A percentile compares a stretch with the other conserved stretches of the same genome.
Conservation (phyloP, 2,113 vertebrate genomes). For the Engystomops pustulosus region DNA sequence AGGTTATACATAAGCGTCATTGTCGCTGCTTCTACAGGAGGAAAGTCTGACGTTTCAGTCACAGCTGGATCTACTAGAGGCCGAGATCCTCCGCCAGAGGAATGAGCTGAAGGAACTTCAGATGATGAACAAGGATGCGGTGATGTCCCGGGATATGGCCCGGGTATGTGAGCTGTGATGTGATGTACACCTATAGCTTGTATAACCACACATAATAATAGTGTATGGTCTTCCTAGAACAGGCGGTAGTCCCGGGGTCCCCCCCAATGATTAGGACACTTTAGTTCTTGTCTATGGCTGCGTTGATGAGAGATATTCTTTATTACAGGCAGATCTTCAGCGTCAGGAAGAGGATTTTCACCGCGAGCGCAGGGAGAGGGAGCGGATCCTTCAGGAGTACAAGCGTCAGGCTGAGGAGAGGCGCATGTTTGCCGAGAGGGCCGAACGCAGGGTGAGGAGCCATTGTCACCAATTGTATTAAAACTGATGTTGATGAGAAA, state of each 20-base stretch:
- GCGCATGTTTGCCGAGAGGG: conserved; percentile 74
- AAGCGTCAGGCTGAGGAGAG: conserved; percentile 78
- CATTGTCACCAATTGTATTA: not conserved
- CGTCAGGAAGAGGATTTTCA: conserved; percentile 75
- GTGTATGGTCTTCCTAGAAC: too few species aligned
- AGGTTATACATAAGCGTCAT: too few species aligned
- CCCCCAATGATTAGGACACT: too few species aligned
- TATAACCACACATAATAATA: too few species aligned
- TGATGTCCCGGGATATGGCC: conserved; percentile 73
- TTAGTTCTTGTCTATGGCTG: not conserved
- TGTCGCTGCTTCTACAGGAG: conserved; percentile 69
- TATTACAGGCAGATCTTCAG: conserved; percentile 76
- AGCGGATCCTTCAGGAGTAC: conserved; percentile 72
- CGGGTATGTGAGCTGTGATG: conserved; percentile 71
- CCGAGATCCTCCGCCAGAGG: conserved; percentile 73
- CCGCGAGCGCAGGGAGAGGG: conserved; percentile 78
- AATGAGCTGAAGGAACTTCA: conserved; percentile 77
- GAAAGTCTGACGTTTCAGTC: conserved; percentile 80
- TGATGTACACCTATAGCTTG: too few species aligned
- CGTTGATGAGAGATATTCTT: not conserved
- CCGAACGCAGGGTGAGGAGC: conserved; percentile 76
- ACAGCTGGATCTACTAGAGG: conserved; percentile 77
- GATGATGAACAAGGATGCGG: conserved; percentile 73
- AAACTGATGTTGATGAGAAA: too few species aligned
- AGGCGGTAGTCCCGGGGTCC: too few species aligned